Evolutionary conservation across 2,797 vertebrate genomes (phyloP), one percentile per base, ranked within the genome.

Genomic region (Babyrousa celebensis): DNA sequence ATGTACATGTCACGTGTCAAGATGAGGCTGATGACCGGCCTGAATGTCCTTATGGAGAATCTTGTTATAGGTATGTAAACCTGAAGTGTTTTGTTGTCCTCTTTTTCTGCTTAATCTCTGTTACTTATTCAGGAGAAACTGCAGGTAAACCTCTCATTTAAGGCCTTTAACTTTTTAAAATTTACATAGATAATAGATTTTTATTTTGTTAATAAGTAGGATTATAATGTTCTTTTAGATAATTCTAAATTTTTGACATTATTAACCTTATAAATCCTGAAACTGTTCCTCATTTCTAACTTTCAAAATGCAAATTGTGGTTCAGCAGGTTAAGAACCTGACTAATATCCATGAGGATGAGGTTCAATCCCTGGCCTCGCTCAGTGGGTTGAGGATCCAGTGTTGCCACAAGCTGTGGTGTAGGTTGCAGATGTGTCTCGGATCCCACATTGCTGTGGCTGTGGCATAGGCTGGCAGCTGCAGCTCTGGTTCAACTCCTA

Each of bases 21-120:
- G 89, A 43, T 62, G 80, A 84, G 12, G 11, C 29, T 14, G 98
- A 98, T 89, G 95, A 95, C 54, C 85, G 95, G 17, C 98, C 98
- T 0, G 98, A 98, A 88, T 99, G 99, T 96, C 98, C 98, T 0
- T 99, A 99, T 60, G 99, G 99, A 95, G 96, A 95, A 0, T 97
- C 98, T 96, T 99, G 99, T 97, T 99, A 99, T 0, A 98, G 99
- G 99, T 99, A 72, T 90, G 93, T 84, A 93, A 68, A 56, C 6
- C 68, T 72, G 4, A 70, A 82, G 27, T 82, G 1, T 40, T 74
- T 89, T 7, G 0, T n/a, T 62, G 2, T 40, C 0, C 65, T 85
- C 5, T 25, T 43, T 85, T 71, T 77, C 21, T 71, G 40, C 36
- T 12, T 75, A 14, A 60, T 62, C 29, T 92, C 60, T 92, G 43